phyloP scores from a whole-genome alignment of 2,888 invertebrate species.

The Dynastes tityus region DNA sequence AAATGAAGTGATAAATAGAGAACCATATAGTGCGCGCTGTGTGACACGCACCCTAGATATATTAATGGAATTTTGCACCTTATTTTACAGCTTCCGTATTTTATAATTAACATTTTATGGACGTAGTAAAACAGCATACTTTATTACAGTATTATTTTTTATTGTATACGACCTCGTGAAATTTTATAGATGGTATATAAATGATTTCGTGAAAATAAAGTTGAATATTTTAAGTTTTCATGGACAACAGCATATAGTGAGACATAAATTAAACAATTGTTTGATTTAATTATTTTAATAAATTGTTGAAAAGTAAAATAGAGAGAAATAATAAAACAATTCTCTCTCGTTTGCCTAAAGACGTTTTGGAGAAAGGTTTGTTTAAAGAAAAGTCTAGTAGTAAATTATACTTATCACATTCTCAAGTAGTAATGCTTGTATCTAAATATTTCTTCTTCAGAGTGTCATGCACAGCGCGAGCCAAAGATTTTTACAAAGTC shows the following conservation, averaged over 20 bases:
- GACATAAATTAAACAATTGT: neutral
- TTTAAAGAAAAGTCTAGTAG: too few species aligned
- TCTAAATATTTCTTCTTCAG: too few species aligned
- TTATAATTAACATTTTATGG: neutral
- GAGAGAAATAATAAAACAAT: too few species aligned
- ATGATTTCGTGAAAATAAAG: neutral
- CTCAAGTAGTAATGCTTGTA: too few species aligned
- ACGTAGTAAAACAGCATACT: neutral
- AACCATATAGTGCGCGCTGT: neutral
- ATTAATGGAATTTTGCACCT: constrained; percentile 2
- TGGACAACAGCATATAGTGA: neutral
- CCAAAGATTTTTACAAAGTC: too few species aligned
- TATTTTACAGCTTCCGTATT: neutral
- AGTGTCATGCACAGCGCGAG: too few species aligned
- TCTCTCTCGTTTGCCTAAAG: too few species aligned
- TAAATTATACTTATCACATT: too few species aligned
- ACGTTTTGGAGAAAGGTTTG: too few species aligned
- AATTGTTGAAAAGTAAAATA: too few species aligned
- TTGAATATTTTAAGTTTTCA: neutral
- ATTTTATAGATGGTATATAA: neutral
- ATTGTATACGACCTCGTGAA: neutral
- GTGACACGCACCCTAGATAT: neutral
- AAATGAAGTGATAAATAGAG: neutral
- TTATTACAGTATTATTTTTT: neutral
- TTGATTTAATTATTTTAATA: neutral